Percentiles rank a stretch among this genome's conserved stretches.
phyloP scores from a whole-genome alignment of 2,797 vertebrate genomes.

The Syngnathus acus region DNA sequence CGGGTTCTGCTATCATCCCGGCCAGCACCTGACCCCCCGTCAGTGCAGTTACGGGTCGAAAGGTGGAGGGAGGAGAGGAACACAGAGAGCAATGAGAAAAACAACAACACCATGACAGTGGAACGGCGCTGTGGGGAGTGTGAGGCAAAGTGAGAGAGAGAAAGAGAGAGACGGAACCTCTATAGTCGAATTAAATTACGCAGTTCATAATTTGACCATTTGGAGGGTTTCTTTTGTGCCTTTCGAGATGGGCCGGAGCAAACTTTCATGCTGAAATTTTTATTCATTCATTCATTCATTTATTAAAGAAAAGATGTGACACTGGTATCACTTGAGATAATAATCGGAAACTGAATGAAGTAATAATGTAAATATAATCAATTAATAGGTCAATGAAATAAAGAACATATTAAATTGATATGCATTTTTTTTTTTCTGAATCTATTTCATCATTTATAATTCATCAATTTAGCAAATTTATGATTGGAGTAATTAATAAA shows the following conservation, averaged over 20 bases:
- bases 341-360: not conserved
- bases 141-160: slow-evolving; percentile 18
- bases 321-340: not conserved
- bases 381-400: not conserved
- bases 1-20: slow-evolving; percentile 98
- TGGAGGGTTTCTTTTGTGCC: not conserved
- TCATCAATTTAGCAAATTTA: too few species aligned
- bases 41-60: slow-evolving; percentile 74
- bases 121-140: slow-evolving; percentile 44
- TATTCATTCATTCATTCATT: too few species aligned
- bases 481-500: too few species aligned
- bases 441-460: too few species aligned
- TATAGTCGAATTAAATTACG: not conserved
- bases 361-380: not conserved
- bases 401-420: not conserved
- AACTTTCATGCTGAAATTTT: not conserved
- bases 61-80: slow-evolving; percentile 71
- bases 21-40: slow-evolving; percentile 90
- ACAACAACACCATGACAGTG: slow-evolving; percentile 74
- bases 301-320: not conserved
- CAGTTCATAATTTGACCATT: not conserved
- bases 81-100: slow-evolving; percentile 85
- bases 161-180: slow-evolving; percentile 10
- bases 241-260: not conserved
- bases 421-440: not conserved